These are phyloP conservation scores for Diplodus puntazzo DNA, from an alignment of 2,797 vertebrate genomes.

Conservation along the genomic window DNA sequence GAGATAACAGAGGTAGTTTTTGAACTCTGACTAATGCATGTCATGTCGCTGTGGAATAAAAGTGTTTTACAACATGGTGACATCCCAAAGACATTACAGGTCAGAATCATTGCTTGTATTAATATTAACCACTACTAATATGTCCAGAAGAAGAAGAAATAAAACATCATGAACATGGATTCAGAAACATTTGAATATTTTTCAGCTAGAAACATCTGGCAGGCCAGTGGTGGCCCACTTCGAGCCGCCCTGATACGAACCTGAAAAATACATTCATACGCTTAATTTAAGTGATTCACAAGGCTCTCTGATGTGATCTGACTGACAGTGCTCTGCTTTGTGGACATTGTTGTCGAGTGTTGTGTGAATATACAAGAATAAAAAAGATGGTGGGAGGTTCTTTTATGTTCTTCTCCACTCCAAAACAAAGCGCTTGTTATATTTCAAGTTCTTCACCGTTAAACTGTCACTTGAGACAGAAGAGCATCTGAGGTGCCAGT, in stretches of 20 bases:
- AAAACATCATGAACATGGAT: neutral
- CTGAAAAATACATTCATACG: too few species aligned
- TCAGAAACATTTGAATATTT: too few species aligned
- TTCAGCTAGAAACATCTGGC: too few species aligned
- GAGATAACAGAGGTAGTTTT: slow-evolving; percentile 18
- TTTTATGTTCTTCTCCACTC: slow-evolving; percentile 31
- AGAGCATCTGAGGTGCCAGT: neutral
- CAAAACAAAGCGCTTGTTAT: slow-evolving; percentile 17
- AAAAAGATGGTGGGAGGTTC: slow-evolving; percentile 1
- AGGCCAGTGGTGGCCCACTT: too few species aligned
- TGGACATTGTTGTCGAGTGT: slow-evolving; percentile 19
- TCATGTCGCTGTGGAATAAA: neutral
- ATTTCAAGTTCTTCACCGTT: slow-evolving; percentile 17
- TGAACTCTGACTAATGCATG: slow-evolving; percentile 14
- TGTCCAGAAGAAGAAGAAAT: neutral
- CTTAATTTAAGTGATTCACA: too few species aligned
- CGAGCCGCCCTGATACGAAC: too few species aligned
- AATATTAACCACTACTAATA: neutral
- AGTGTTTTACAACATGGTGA: slow-evolving; percentile 4
- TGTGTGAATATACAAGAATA: slow-evolving; percentile 30
- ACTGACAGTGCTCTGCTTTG: slow-evolving; percentile 27
- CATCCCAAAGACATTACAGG: slow-evolving; percentile 11
- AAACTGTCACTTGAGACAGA: slow-evolving; percentile 1
- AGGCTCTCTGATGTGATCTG: neutral
- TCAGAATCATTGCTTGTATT: neutral